These are phyloP conservation scores for Takifugu ocellatus DNA, from an alignment of 2,797 vertebrate genomes.

Conservation along the genomic window DNA sequence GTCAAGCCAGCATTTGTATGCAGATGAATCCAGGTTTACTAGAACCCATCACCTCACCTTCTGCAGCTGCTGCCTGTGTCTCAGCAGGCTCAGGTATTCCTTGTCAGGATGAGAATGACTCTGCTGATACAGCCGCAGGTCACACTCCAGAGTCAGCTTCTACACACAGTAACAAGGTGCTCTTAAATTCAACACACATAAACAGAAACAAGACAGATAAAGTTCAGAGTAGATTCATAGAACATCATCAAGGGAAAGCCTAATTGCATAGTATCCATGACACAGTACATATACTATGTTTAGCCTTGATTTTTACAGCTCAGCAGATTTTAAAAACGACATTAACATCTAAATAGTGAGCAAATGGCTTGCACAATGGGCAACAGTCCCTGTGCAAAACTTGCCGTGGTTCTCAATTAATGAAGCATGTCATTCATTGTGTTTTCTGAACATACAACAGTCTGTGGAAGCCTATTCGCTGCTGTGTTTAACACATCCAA, in stretches of 20 bases:
- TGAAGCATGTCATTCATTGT: conserved; percentile 23
- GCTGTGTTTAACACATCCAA: conserved; percentile 37
- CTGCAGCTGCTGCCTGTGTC: conserved; percentile 45
- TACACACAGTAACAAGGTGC: conserved; percentile 10
- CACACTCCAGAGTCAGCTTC: conserved; percentile 48
- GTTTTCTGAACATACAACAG: conserved; percentile 27
- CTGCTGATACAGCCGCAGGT: conserved; percentile 50
- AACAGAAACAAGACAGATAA: not conserved
- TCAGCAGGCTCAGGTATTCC: conserved; percentile 51
- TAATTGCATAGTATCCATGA: no score
- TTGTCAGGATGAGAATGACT: conserved; percentile 55
- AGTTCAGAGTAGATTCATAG: conserved; percentile 1
- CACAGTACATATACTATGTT: no score
- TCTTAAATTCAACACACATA: not conserved
- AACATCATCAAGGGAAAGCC: no score
- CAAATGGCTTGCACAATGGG: no score
- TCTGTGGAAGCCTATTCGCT: conserved; percentile 38
- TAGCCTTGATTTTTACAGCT: no score
- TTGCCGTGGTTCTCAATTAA: conserved; percentile 6
- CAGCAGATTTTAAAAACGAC: no score
- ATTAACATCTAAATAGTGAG: no score
- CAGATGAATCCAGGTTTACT: not conserved
- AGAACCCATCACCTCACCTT: conserved; percentile 32
- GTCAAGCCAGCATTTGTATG: not conserved
- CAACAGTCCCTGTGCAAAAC: no score